Evolutionary conservation across 2,797 vertebrate species (phyloP).

Genomic region (Phalloptychus januarius): DNA sequence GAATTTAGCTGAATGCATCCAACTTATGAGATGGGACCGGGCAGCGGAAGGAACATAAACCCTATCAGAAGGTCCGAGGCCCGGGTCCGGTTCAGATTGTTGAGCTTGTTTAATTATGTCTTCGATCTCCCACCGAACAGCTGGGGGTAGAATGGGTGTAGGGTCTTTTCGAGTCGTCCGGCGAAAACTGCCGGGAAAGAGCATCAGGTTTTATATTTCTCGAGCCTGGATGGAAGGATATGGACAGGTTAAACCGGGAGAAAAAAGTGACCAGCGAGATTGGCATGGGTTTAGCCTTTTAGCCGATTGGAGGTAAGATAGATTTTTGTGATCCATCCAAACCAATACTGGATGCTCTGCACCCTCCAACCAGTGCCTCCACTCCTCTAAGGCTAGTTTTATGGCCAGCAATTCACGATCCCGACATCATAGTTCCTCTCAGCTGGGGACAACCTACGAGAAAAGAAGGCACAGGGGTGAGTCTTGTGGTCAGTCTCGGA

Average conservation of each 20-base stretch:
- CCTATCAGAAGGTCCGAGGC: accelerated
- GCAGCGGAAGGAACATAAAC: neutral
- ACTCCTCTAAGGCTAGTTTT: neutral
- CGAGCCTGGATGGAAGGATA: neutral
- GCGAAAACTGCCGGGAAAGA: neutral
- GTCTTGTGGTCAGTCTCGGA: neutral
- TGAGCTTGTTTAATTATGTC: neutral
- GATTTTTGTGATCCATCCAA: slow-evolving; percentile 4
- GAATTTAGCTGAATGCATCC: neutral
- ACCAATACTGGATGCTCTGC: neutral
- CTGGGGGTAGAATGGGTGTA: too few relatives aligned
- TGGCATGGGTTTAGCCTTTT: neutral
- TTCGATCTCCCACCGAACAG: neutral
- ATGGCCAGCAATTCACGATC: neutral
- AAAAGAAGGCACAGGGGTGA: neutral
- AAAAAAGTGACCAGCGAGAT: neutral
- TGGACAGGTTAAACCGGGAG: neutral
- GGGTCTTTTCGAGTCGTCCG: too few relatives aligned
- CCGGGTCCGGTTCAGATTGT: too few relatives aligned
- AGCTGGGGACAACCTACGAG: neutral
- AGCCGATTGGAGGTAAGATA: too few relatives aligned
- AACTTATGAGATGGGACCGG: too few relatives aligned
- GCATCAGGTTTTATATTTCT: neutral
- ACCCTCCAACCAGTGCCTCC: neutral
- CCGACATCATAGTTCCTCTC: neutral